Conservation (phyloP, 2,888 invertebrate genomes). For the Vanessa cardui region DNA sequence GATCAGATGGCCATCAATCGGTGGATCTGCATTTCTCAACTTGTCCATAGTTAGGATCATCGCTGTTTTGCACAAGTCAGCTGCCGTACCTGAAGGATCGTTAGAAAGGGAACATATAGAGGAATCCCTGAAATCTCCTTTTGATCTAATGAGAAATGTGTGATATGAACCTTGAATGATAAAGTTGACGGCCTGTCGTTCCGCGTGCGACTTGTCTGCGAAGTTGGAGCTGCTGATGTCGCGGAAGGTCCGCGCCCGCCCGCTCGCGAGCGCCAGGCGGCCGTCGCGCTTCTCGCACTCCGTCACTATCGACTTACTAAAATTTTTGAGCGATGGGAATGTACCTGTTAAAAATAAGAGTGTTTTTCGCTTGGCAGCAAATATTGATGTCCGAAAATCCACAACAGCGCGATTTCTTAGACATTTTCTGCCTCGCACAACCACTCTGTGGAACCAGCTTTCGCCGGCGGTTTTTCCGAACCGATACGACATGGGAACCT, state of each 20-base stretch:
- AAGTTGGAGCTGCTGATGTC: constrained; percentile 51
- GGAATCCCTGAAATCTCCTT: no score
- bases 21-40: constrained; percentile 45
- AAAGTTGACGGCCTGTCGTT: constrained; percentile 77
- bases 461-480: no score
- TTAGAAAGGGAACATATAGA: not conserved
- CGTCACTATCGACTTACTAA: constrained; percentile 57
- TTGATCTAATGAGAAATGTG: no score
- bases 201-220: constrained; percentile 57
- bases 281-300: constrained; percentile 53
- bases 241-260: constrained; percentile 56
- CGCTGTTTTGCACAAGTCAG: constrained; percentile 77
- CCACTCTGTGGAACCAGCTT: no score
- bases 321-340: constrained; percentile 68
- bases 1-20: constrained; percentile 52
- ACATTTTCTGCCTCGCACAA: no score
- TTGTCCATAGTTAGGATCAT: constrained; percentile 57
- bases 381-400: no score
- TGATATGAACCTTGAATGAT: constrained; percentile 66
- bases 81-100: constrained; percentile 66
- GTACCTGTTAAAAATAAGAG: constrained; percentile 53
- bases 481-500: no score
- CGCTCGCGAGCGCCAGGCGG: constrained; percentile 58
- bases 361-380: no score
- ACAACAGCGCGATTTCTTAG: no score